Evolutionary conservation across 1,140 invertebrate genomes (phyloP).

Genomic region (Drosophila athabasca): DNA sequence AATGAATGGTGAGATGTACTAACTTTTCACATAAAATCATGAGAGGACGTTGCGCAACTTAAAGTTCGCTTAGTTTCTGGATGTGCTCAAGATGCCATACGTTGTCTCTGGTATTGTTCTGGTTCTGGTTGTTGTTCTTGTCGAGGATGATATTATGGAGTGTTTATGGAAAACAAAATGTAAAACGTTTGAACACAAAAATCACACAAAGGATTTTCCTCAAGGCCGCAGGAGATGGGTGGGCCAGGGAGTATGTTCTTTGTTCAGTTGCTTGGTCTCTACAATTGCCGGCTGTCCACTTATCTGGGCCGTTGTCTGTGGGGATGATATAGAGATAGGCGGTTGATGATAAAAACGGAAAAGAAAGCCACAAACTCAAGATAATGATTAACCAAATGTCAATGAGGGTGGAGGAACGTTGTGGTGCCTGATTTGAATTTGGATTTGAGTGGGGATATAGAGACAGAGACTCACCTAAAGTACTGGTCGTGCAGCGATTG

Average conservation of each 20-base stretch:
- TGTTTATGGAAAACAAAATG: slow-evolving; percentile 66
- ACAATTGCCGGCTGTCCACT: slow-evolving; percentile 72
- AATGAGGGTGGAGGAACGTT: slow-evolving; percentile 48
- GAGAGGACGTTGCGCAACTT: slow-evolving; percentile 77
- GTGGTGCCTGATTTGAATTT: slow-evolving; percentile 24
- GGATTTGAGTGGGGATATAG: too few relatives aligned
- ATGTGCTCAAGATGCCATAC: slow-evolving; percentile 27
- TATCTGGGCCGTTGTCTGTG: slow-evolving; percentile 83
- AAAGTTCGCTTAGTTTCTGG: slow-evolving; percentile 60
- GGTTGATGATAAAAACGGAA: slow-evolving; percentile 63
- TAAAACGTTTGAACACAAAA: slow-evolving; percentile 79
- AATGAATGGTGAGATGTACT: slow-evolving; percentile 47
- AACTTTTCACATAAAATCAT: slow-evolving; percentile 78
- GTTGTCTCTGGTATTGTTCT: slow-evolving; percentile 39
- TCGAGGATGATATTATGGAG: slow-evolving; percentile 23
- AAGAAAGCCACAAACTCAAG: slow-evolving; percentile 40
- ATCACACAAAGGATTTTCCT: slow-evolving; percentile 77
- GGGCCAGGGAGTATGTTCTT: slow-evolving; percentile 61
- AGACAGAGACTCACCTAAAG: slow-evolving; percentile 75
- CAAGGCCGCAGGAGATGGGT: slow-evolving; percentile 41
- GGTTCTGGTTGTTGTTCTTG: slow-evolving; percentile 32
- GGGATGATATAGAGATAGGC: slow-evolving; percentile 47
- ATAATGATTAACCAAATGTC: slow-evolving; percentile 33
- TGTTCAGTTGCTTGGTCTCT: slow-evolving; percentile 80
- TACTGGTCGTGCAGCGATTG: slow-evolving; percentile 83